Conservation (phyloP, 2,888 invertebrate genomes). For the Oasisia sp. region DNA sequence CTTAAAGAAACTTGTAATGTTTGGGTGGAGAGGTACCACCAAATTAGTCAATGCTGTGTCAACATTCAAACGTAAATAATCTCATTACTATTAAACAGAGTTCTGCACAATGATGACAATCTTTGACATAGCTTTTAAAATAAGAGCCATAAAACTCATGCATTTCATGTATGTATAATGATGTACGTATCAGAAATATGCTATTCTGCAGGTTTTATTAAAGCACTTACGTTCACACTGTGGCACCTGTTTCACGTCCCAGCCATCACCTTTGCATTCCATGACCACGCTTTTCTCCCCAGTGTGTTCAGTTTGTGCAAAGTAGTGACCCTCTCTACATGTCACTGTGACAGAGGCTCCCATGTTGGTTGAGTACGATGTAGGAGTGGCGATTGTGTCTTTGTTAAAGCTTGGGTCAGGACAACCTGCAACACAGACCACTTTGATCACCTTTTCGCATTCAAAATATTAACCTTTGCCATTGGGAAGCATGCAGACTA, state of each 20-base stretch:
- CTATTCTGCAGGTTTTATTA: not conserved
- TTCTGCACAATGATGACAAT: too few relatives aligned
- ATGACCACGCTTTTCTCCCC: constrained; percentile 40
- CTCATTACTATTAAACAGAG: not conserved
- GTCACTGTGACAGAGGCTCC: constrained; percentile 41
- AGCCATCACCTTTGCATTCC: constrained; percentile 47
- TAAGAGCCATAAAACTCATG: too few relatives aligned
- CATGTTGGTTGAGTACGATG: not conserved
- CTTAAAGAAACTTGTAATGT: not conserved
- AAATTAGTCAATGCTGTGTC: not conserved
- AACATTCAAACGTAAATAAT: not conserved
- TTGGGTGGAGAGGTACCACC: not conserved
- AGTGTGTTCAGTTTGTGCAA: constrained; percentile 40
- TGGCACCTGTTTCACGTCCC: constrained; percentile 42
- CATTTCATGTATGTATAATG: too few relatives aligned
- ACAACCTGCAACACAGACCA: constrained; percentile 14
- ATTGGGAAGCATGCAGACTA: not conserved
- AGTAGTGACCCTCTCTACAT: constrained; percentile 46
- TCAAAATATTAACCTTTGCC: not conserved
- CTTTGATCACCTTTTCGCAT: not conserved
- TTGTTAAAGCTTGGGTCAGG: constrained; percentile 19
- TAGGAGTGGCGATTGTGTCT: not conserved
- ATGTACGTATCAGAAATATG: too few relatives aligned
- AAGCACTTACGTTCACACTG: constrained; percentile 41
- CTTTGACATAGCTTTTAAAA: too few relatives aligned